Percentiles rank a stretch among this genome's conserved stretches.
Conservation (phyloP, 2,888 invertebrate species). For the Mythimna loreyi region DNA sequence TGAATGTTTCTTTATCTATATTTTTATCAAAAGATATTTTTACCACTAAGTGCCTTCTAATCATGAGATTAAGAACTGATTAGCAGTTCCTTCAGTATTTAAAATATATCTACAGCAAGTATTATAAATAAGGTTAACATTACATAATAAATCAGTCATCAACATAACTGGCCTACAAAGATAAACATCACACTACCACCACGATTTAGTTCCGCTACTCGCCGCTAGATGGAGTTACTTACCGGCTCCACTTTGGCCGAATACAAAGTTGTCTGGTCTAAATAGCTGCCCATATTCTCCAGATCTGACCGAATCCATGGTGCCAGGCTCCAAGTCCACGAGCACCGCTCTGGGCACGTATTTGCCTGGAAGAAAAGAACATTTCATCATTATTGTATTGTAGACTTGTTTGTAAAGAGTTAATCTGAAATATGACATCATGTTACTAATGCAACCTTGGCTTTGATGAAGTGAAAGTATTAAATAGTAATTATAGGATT, state of each 20-base stretch:
- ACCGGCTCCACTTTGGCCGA: constrained; percentile 95
- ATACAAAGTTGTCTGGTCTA: constrained; percentile 97
- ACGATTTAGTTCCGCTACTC: constrained; percentile 4
- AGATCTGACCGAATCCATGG: constrained; percentile 96
- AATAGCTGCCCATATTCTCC: constrained; percentile 96
- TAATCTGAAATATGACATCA: constrained; percentile 4
- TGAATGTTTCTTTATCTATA: neutral
- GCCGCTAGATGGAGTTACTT: constrained; percentile 57
- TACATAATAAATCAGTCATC: neutral
- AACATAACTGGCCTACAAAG: neutral
- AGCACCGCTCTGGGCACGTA: constrained; percentile 96
- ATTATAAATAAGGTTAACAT: too few species aligned
- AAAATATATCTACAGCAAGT: too few species aligned
- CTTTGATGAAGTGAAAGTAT: neutral
- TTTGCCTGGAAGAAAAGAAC: constrained; percentile 85
- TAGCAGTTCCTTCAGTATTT: too few species aligned
- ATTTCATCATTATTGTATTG: neutral
- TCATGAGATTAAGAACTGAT: too few species aligned
- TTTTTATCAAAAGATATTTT: constrained; percentile 2
- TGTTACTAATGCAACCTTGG: constrained; percentile 2
- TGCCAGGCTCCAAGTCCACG: constrained; percentile 97
- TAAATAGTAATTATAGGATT: neutral
- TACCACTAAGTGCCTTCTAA: neutral
- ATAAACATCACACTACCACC: neutral
- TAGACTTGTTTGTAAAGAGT: neutral